phyloP scores from a whole-genome alignment of 2,797 vertebrate genomes.

The Gymnoscopelus braueri region DNA sequence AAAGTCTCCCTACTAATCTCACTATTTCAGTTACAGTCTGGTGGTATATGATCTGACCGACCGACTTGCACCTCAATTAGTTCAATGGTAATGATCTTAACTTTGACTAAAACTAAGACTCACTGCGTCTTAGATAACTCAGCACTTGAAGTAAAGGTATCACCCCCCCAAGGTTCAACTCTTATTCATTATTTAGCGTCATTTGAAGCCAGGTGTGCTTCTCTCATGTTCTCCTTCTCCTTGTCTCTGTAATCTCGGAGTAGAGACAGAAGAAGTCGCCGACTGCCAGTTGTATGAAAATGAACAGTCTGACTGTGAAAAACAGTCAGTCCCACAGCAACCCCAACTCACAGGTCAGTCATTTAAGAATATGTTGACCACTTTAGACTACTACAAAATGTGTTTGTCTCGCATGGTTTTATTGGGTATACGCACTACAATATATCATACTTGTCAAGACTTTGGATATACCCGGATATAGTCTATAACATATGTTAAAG shows the following conservation, averaged over 20 bases:
- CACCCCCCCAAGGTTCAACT: constrained; percentile 4
- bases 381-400: neutral
- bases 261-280: constrained; percentile 50
- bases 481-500: no score
- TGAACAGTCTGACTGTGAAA: constrained; percentile 57
- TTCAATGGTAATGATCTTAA: constrained; percentile 11
- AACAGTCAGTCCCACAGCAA: constrained; percentile 28
- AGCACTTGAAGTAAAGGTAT: constrained; percentile 7
- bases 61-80: constrained; percentile 9
- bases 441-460: neutral
- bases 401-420: neutral
- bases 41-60: neutral
- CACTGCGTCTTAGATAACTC: constrained; percentile 7
- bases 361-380: constrained; percentile 5
- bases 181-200: constrained; percentile 31
- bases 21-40: neutral
- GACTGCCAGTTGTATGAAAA: constrained; percentile 58
- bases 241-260: constrained; percentile 33
- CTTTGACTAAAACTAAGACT: constrained; percentile 13
- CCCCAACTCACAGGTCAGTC: constrained; percentile 51
- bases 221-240: constrained; percentile 34
- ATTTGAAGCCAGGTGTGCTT: constrained; percentile 20
- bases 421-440: neutral
- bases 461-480: no score
- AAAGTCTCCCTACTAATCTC: neutral